Evolutionary conservation across 2,888 invertebrate species (phyloP), one percentile per base, ranked within the genome.

Genomic region (Cactoblastis cactorum): DNA sequence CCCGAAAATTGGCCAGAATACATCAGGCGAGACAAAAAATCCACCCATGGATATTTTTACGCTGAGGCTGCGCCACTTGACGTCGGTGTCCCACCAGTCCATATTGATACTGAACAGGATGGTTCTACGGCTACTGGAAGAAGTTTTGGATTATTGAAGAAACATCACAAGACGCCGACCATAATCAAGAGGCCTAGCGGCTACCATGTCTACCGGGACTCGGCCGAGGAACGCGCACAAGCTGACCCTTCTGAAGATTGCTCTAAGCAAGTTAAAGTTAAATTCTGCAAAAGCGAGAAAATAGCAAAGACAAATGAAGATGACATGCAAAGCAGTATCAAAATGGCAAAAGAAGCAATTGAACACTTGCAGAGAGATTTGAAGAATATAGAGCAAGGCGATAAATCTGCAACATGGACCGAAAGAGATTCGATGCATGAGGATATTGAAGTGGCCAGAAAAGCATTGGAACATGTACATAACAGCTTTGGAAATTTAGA

Each of bases 311-410:
- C 74, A 15, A 55, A 71, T 1, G 76, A 80, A 51, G 73, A 70
- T 32, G 78, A 83, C 41, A 74, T 87, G 63, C 76, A 82, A 58
- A 68, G 74, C n/a, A 86, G 75, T 52, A 77, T 87, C 49, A 71
- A 71, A 51, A 72, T 80, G 67, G 87, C 85, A 12, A 84, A 81
- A 56, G 80, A 80, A 69, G 86, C 85, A 1, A 77, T 87, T n/a
- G 80, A 86, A 58, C 76, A 72, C 50, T 61, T 88, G 19, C 80
- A 85, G 59, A 71, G 67, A 15, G 79, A 84, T 53, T 58, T 86
- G 28, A 63, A 70, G 48, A 74, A 68, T 55, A 74, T 76, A 33
- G 80, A 84, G 50, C 58, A 67, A 34, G 55, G 53, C n/a, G 56
- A 52, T 46, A 70, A 67, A 57, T 52, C 38, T 24, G 49, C 57